Base-by-base conservation (phyloP, 1,140 invertebrate genomes). In the Dendroctonus ponderosae region DNA sequence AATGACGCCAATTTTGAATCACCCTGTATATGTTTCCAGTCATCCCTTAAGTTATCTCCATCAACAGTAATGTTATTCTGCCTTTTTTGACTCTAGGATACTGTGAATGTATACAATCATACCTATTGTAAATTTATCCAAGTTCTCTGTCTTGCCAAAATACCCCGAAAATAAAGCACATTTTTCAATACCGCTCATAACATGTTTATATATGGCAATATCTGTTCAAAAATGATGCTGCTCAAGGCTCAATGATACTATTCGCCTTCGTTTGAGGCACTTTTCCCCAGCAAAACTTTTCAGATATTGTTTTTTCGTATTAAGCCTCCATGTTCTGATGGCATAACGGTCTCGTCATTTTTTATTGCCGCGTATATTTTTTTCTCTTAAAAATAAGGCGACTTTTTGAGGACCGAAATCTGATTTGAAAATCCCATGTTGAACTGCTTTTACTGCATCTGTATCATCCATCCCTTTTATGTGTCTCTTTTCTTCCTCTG, bases 341-440 rank as follows among this genome's bases (percentile, higher is more conserved):
- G 98, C 96, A 99, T 98, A 0, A 99, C 91, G 75, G 99, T 99
- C 84, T 99, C 98, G 67, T 99, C 94, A 75, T 84, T 89, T 76
- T 93, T 97, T 42, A 99, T 98, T n/a, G 92, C 88, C 76, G 87
- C 82, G 76, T 96, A 99, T 66, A 99, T 92, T 69, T 95, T 98
- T 99, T 76, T 98, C 93, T 70, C 91, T 85, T 2, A 99, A 82
- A 79, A 98, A 96, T 46, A 85, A 80, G 0, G 91, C 94, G 5
- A 99, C 87, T 80, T 97, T 90, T 67, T 88, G 83, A 0, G 93
- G 86, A 81, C 97, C 91, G 0, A 93, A 76, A 9, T 89, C 89
- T 8, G 85, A 83, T 46, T 87, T 85, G 0, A 99, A 78, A 37
- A 98, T 83, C 8, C 90, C 90, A 73, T 98, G 91, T 72, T 98